Evolutionary conservation across 2,113 vertebrate species (phyloP).

Genomic region (Sturnus vulgaris): DNA sequence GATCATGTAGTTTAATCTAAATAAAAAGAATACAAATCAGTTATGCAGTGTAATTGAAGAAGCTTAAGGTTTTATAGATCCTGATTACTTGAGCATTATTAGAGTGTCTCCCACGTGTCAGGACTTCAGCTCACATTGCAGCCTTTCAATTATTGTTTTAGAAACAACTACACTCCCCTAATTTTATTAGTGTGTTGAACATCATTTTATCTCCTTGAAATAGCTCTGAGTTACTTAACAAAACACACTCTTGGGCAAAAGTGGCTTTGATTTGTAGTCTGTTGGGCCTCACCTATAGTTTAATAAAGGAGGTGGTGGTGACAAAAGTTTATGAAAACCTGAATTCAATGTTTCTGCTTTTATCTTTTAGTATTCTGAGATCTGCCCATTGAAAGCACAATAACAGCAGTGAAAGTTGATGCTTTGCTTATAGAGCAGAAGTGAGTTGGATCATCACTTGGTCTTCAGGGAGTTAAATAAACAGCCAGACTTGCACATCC

Average conservation of each 20-base stretch:
- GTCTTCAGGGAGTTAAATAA: slow-evolving; percentile 26
- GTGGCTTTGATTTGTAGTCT: not conserved
- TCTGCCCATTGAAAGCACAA: not conserved
- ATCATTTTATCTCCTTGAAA: not conserved
- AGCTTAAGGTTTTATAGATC: not conserved
- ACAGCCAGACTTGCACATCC: not conserved
- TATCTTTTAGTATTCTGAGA: not conserved
- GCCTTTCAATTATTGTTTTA: not conserved
- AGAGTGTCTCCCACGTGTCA: not conserved
- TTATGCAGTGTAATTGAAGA: not conserved
- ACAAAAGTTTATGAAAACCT: not conserved
- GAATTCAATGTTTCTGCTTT: not conserved
- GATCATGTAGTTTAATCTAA: slow-evolving; percentile 80
- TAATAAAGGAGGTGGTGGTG: not conserved
- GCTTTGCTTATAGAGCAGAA: not conserved
- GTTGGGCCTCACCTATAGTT: not conserved
- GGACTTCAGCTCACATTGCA: not conserved
- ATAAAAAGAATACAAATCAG: not conserved
- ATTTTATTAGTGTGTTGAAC: not conserved
- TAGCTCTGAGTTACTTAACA: not conserved
- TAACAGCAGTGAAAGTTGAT: not conserved
- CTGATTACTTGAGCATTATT: not conserved
- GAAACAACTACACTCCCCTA: not conserved
- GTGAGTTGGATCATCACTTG: not conserved
- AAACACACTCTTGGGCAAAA: not conserved